phyloP scores from a whole-genome alignment of 2,888 invertebrate genomes.

The Zelleria hepariella region DNA sequence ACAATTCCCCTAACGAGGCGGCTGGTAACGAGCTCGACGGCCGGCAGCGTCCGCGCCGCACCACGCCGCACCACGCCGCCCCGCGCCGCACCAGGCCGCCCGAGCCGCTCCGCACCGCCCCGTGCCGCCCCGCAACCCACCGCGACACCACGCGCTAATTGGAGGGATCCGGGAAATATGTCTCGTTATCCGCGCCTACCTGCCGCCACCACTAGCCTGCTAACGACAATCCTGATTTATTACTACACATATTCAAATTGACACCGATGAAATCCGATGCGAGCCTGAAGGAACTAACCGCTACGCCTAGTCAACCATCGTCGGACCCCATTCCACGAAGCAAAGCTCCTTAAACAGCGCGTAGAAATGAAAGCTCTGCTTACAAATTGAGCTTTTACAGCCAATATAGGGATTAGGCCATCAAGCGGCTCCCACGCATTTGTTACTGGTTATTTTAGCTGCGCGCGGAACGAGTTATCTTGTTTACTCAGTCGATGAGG shows the following conservation, averaged over 20 bases:
- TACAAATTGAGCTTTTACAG: background rate
- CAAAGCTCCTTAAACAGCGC: background rate
- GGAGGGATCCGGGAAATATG: slow-evolving; percentile 61
- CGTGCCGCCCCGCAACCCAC: slow-evolving; percentile 13
- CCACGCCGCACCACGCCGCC: slow-evolving; percentile 9
- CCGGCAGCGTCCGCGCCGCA: slow-evolving; percentile 15
- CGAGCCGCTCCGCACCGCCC: slow-evolving; percentile 13
- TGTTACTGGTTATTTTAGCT: slow-evolving; percentile 7
- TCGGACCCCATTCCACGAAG: background rate
- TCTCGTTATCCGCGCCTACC: slow-evolving; percentile 57
- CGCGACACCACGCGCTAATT: slow-evolving; percentile 41
- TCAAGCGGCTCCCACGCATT: background rate
- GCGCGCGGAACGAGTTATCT: slow-evolving; percentile 6
- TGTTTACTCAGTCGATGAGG: background rate
- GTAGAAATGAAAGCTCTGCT: background rate
- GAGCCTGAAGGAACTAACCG: background rate
- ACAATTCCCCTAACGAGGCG: slow-evolving; percentile 70
- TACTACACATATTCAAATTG: slow-evolving; percentile 49
- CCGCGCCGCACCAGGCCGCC: slow-evolving; percentile 7
- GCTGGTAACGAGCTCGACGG: slow-evolving; percentile 57
- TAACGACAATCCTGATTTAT: slow-evolving; percentile 55
- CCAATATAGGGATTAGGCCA: background rate
- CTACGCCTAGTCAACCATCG: too few relatives aligned
- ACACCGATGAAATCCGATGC: slow-evolving; percentile 32
- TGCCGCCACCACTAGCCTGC: slow-evolving; percentile 26